Evolutionary conservation across 2,113 vertebrate species (phyloP), one percentile per base, ranked within the genome.

Genomic region (Chelonoidis abingdonii): DNA sequence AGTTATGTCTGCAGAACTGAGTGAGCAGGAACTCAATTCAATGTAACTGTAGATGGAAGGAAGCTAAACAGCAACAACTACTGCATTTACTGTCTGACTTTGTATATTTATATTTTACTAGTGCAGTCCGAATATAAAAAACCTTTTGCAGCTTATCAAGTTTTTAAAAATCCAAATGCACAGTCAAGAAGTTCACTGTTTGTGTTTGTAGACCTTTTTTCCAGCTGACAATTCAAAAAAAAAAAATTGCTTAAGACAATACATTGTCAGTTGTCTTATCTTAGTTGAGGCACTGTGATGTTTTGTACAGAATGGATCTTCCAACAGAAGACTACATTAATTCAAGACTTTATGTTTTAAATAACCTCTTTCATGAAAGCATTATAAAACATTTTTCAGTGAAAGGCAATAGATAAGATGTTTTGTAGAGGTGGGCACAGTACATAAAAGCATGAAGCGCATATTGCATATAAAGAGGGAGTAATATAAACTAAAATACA

Each of bases 391-490:
- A 6, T 2, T 25, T 84, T 93, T 38, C 21, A 16, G 1, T 3
- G 31, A 54, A 62, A n/a, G 41, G 4, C 8, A 0, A 6, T 35
- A 24, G 41, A n/a, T 16, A 38, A 50, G 59, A 31, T 9, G 3
- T 14, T 65, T 38, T 82, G 52, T 44, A 81, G 59, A 85, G 35
- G 6, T 1, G 21, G 22, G 9, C 9, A 5, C 0, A 1, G 12
- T 47, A 49, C 41, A 54, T 25, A 17, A n/a, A 83, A 25, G 52
- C 47, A 49, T 41, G 80, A 80, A 83, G 17, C 3, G 6, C 3
- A 0, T 1, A 22, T 29, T 80, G 59, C 3, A 1, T 25, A 17
- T 44, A 16, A 38, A 57, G 8, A 8, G 41, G 22, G 31, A 86
- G n/a, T 62, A 47, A 10, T 72, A 78, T 76, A 31, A 65, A 29